Base-by-base conservation (phyloP, 1,140 invertebrate species). In the Patella vulgata region DNA sequence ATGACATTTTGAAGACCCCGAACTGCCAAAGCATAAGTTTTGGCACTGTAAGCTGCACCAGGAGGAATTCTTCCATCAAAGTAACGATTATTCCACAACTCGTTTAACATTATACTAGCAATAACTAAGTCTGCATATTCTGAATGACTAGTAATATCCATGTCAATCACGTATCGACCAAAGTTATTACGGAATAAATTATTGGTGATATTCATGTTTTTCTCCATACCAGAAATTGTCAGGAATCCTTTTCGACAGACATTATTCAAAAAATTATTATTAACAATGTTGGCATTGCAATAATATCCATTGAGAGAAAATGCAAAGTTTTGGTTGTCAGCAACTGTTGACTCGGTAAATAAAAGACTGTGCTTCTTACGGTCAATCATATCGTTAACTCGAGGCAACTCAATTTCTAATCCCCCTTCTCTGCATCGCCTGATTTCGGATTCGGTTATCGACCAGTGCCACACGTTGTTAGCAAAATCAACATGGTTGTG, bases 191-290 rank as follows among this genome's bases (percentile, higher is more conserved):
- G 87, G 40, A 99, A 92, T 53, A 73, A 66, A 76, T 92, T 91
- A 79, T 85, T 91, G 89, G 73, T 89, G 81, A 88, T 90, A 28
- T 89, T 86, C 83, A 98, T 88, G 72, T 92, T 90, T 84, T 99
- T 99, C 82, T 99, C 98, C 95, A 98, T 99, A 17, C 98, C 97
- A 56, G 89, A 87, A 4, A 99, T 86, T 0, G 91, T 89, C 2
- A 99, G 87, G 17, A 99, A 82, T 0, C 97, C 93, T n/a, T 82
- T 86, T 57, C 90, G 89, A 73, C 95, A 98, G 6, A 85, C 84
- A 78, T 99, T 99, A 36, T 92, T 89, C 1, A 89, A 88, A 77
- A 99, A 97, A 11, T 88, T 85, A 80, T 96, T 98, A 58, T 89
- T 88, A 0, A 92, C 91, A 43, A 99, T 90, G 44, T 86, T 88